Conservation (phyloP, 53 echinoderm and acorn worm genomes). For the Arbacia lixula region DNA sequence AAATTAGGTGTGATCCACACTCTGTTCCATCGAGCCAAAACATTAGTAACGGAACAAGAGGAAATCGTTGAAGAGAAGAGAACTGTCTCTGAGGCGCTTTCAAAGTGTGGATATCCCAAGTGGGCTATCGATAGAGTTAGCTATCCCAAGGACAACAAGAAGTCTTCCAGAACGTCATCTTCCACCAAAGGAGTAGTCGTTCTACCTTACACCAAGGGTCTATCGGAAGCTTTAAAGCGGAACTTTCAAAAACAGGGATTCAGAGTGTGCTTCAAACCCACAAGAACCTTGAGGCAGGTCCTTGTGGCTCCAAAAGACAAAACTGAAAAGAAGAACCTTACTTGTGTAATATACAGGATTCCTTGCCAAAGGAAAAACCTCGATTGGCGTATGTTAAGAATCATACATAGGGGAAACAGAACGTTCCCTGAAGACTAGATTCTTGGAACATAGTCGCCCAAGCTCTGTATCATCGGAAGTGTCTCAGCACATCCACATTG, state of each 20-base stretch:
- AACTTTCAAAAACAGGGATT: neutral
- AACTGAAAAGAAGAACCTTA: neutral
- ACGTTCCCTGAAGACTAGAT: too few species aligned
- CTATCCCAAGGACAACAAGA: neutral
- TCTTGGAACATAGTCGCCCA: too few species aligned
- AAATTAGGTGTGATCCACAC: too few species aligned
- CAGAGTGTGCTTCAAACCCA: neutral
- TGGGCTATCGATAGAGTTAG: conserved; percentile 42
- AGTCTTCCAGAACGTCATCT: conserved; percentile 7
- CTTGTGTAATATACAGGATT: too few species aligned
- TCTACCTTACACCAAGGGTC: conserved; percentile 10
- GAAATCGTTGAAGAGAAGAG: conserved; percentile 4
- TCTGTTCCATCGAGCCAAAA: conserved; percentile 6
- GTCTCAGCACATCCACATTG: too few species aligned
- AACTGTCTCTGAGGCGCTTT: neutral
- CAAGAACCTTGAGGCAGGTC: too few species aligned
- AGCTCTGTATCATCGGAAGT: too few species aligned
- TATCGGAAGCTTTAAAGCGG: neutral
- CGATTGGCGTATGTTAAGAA: neutral
- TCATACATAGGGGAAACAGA: neutral
- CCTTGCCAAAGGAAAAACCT: neutral
- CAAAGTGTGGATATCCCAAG: conserved; percentile 28
- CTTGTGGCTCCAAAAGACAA: conserved; percentile 4
- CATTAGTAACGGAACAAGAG: conserved; percentile 4
- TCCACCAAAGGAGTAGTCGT: neutral